Conservation (phyloP, 2,797 vertebrate genomes). For the Danio kyathit region DNA sequence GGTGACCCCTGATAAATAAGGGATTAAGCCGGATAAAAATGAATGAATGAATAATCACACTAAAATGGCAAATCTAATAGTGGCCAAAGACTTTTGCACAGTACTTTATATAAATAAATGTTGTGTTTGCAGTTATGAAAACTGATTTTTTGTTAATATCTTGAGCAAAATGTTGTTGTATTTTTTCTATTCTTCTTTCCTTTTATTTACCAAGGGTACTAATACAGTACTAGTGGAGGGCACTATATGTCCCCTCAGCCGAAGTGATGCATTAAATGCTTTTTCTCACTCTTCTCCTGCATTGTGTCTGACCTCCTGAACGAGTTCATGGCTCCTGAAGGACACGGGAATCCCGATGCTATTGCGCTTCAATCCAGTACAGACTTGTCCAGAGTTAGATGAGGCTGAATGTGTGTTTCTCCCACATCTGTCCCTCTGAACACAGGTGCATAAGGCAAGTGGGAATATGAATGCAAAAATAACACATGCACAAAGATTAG, state of each 20-base stretch:
- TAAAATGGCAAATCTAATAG: no score
- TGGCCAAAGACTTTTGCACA: no score
- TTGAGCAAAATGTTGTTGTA: no score
- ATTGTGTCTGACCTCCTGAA: not conserved
- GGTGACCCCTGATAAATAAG: no score
- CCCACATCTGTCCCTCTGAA: conserved; percentile 30
- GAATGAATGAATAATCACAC: no score
- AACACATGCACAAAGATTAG: conserved; percentile 52
- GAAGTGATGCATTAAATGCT: conserved; percentile 10
- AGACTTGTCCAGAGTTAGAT: conserved; percentile 30
- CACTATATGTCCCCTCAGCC: not conserved
- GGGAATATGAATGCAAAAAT: conserved; percentile 47
- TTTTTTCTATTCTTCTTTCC: no score
- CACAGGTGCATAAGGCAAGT: conserved; percentile 46
- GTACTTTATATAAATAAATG: no score
- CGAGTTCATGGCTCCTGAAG: conserved; percentile 22
- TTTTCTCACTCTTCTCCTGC: not conserved
- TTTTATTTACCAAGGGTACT: no score
- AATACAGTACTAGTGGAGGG: no score
- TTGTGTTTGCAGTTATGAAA: no score
- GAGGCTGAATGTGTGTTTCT: conserved; percentile 27
- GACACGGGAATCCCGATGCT: conserved; percentile 45
- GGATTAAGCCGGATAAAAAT: no score
- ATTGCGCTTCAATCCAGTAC: conserved; percentile 20
- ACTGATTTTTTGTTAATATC: no score